Evolutionary conservation across 2,888 invertebrate genomes (phyloP), one percentile per base, ranked within the genome.

Genomic region (Acanthoscelides obtectus): DNA sequence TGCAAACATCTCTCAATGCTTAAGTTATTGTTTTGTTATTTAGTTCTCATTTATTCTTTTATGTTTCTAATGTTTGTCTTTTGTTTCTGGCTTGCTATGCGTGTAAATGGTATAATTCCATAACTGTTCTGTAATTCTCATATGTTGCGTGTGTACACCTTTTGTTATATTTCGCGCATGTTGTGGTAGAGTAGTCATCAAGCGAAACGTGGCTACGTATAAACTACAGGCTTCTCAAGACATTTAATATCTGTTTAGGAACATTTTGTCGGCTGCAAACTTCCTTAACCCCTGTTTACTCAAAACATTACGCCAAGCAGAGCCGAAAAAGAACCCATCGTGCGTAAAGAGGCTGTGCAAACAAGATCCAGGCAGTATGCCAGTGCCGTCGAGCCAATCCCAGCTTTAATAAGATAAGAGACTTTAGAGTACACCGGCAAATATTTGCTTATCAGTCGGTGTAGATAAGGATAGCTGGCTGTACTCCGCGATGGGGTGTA

Each of bases 341-440:
- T 45, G 45, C 45, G 45, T 45, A 45, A 45, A 45, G 45, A 45
- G 45, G 45, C 45, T 45, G 45, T 45, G 45, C 45, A 45, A 45
- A 45, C 45, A 45, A 17, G 17, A 45, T 45, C 45, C 17, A 12
- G 17, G 45, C 45, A 45, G 45, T 6, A 45, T 45, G 45, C 45
- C 45, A 45, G 12, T 45, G 45, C 45, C 45, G 45, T 45, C 45
- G 45, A 45, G 8, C 45, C 45, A 45, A 45, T 45, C 45, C 45
- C 45, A 70, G 69, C 76, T 74, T 76, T 81, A 81, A 80, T 80
- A 81, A 82, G 82, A 80, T 80, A 80, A 81, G 78, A 79, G 78
- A 79, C 72, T 80, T 77, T 79, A 79, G 76, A 80, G 77, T 76
- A 80, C 77, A 79, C 79, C 77, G 69, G 72, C 77, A 74, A 74